Conservation (phyloP, 64 coral and sea anemone species). For the Astreopora myriophthalma region DNA sequence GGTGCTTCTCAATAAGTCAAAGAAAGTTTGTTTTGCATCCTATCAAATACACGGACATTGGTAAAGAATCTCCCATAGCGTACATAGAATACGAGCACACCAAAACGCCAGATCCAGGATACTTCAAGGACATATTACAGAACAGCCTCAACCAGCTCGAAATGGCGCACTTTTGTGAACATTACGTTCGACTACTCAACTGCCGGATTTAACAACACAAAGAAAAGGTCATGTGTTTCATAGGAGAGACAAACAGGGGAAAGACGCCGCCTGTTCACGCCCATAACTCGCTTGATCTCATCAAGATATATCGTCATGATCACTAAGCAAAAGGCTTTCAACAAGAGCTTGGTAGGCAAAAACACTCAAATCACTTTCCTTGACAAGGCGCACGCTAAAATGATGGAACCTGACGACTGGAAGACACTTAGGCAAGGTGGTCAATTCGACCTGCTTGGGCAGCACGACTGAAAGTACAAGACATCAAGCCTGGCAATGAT, state of each 20-base stretch:
- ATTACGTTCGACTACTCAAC: conserved; percentile 6
- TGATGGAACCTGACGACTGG: conserved; percentile 27
- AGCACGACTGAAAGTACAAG: not conserved
- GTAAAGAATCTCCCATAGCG: not conserved
- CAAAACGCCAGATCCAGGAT: not conserved
- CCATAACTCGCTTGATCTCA: not conserved
- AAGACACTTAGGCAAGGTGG: conserved; percentile 39
- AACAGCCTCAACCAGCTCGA: not conserved
- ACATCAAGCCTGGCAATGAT: not conserved
- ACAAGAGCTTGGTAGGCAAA: not conserved
- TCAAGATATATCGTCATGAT: not conserved
- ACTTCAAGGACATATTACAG: conserved; percentile 28
- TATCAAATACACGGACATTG: not conserved
- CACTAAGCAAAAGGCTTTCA: not conserved
- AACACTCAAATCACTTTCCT: not conserved
- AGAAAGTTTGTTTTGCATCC: not conserved
- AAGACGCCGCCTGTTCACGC: conserved; percentile 6
- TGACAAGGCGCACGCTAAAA: not conserved
- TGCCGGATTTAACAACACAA: not conserved
- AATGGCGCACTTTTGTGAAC: not conserved
- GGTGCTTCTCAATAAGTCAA: conserved; percentile 15
- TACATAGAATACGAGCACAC: not conserved
- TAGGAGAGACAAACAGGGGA: conserved; percentile 6
- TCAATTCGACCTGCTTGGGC: no score
- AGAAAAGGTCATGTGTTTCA: conserved; percentile 29